phyloP scores from a whole-genome alignment of 2,888 invertebrate species.

The Lypha dubia region DNA sequence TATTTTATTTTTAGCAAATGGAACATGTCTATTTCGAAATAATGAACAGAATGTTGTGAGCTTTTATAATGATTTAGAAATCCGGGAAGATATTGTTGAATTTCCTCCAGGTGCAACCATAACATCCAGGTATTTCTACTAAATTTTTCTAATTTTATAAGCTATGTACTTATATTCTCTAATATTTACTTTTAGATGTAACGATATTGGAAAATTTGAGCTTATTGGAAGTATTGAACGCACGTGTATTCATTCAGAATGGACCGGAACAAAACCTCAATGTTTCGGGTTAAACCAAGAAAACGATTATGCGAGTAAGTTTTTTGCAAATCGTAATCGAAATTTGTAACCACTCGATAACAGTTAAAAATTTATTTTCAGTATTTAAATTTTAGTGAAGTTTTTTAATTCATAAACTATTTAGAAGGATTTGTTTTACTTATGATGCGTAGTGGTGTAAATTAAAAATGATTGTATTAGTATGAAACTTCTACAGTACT shows the following conservation, averaged over 20 bases:
- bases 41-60: conserved; percentile 91
- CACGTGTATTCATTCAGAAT: conserved; percentile 90
- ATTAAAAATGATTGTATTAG: no score
- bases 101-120: conserved; percentile 90
- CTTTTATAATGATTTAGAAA: conserved; percentile 91
- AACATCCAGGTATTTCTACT: conserved; percentile 85
- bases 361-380: no score
- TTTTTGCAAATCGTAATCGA: no score
- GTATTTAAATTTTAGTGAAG: no score
- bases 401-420: no score
- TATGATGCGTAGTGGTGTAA: no score
- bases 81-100: conserved; percentile 90
- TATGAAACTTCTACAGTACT: no score
- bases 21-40: conserved; percentile 90
- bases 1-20: conserved; percentile 84
- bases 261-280: conserved; percentile 91
- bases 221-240: conserved; percentile 90
- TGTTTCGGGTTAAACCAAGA: conserved; percentile 93
- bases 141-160: neutral
- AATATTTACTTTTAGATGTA: conserved; percentile 85
- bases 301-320: conserved; percentile 92
- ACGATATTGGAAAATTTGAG: conserved; percentile 93
- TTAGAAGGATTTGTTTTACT: no score
- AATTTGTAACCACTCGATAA: no score
- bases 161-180: no score